Percentiles rank a stretch among this genome's conserved stretches.
These are phyloP conservation scores for Manacus vitellinus DNA, from an alignment of 2,113 vertebrate genomes.

Conservation along the genomic window DNA sequence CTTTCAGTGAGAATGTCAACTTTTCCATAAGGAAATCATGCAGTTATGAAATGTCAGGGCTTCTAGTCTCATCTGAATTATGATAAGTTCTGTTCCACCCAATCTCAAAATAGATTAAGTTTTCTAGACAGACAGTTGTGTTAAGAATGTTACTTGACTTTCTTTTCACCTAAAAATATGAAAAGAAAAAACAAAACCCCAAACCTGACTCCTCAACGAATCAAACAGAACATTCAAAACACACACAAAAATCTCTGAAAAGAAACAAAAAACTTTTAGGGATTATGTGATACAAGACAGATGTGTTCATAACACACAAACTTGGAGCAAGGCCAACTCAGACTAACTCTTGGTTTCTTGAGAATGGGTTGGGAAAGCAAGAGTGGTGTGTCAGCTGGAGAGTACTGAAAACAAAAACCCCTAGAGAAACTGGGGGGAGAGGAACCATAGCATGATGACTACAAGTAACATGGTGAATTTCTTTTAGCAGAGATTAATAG, in stretches of 20 bases:
- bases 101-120: neutral
- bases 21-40: neutral
- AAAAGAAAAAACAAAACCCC: neutral
- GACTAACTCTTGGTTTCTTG: rapidly evolving
- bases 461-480: neutral
- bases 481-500: neutral
- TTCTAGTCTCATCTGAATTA: neutral
- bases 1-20: neutral
- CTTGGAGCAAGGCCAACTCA: neutral
- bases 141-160: neutral
- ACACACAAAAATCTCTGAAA: neutral
- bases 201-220: neutral
- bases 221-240: neutral
- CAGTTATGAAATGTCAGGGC: neutral
- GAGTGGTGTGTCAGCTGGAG: neutral
- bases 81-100: neutral
- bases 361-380: neutral
- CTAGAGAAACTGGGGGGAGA: neutral
- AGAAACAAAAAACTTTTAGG: neutral
- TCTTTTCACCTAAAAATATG: neutral
- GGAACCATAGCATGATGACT: neutral
- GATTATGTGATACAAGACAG: neutral
- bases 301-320: neutral
- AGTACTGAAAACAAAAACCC: neutral
- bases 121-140: neutral